phyloP scores from a whole-genome alignment of 2,113 vertebrate species.

The Myiagra hebetior region DNA sequence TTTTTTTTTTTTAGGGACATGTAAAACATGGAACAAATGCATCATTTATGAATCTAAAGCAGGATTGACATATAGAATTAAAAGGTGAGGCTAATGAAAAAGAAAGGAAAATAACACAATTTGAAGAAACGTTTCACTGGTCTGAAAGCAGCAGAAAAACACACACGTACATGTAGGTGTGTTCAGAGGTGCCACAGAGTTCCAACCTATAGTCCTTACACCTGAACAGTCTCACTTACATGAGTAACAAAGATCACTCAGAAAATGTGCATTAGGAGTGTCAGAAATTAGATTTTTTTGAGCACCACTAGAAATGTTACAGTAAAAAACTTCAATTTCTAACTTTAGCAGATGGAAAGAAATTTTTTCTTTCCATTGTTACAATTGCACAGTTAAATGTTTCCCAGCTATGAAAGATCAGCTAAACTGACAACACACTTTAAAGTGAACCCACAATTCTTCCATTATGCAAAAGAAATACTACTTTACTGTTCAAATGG shows the following conservation, averaged over 20 bases:
- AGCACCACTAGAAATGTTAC: neutral
- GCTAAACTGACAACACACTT: neutral
- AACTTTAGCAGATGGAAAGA: neutral
- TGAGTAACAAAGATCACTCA: neutral
- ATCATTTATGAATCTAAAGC: neutral
- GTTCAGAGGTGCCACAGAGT: neutral
- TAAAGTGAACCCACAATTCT: neutral
- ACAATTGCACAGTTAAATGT: neutral
- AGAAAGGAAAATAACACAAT: neutral
- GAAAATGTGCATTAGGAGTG: rapidly evolving
- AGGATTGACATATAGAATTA: neutral
- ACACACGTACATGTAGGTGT: rapidly evolving
- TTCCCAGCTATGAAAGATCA: neutral
- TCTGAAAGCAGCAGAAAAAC: neutral
- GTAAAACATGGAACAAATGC: neutral
- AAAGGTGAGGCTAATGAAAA: neutral
- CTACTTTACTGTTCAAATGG: neutral
- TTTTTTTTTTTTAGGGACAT: neutral
- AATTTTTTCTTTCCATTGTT: neutral
- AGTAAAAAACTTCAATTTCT: neutral
- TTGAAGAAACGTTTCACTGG: neutral
- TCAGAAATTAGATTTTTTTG: neutral
- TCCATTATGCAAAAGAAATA: neutral
- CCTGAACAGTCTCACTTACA: neutral
- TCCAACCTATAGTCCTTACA: neutral